Percentiles rank a stretch among this genome's conserved stretches.
These are phyloP conservation scores for Magallana angulata DNA, from an alignment of 1,140 invertebrate genomes.

Conservation along the genomic window DNA sequence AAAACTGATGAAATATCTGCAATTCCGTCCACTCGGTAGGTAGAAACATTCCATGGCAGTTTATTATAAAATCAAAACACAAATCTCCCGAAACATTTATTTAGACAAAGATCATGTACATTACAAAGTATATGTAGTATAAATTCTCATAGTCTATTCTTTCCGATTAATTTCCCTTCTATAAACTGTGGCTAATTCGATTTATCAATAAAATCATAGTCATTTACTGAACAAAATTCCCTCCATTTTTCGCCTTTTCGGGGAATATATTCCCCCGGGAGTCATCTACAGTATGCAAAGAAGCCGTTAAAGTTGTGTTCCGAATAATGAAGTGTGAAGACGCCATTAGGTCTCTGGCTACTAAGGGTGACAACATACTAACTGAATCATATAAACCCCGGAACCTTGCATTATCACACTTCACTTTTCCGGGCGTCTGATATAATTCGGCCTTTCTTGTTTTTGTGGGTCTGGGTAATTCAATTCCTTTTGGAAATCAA, in stretches of 20 bases:
- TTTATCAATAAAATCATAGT: constrained; percentile 25
- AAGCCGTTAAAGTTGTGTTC: constrained; percentile 25
- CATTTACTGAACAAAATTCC: constrained; percentile 7
- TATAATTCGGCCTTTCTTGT: constrained; percentile 48
- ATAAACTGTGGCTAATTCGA: constrained; percentile 18
- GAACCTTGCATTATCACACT: constrained; percentile 46
- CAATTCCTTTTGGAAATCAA: constrained; percentile 39
- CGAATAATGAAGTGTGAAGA: constrained; percentile 47
- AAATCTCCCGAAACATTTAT: no score
- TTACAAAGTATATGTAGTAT: not conserved
- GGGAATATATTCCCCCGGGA: constrained; percentile 16
- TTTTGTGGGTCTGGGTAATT: constrained; percentile 48
- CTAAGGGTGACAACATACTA: constrained; percentile 48
- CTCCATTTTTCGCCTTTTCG: constrained; percentile 15
- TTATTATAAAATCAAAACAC: no score
- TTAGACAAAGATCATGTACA: no score
- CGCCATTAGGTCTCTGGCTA: constrained; percentile 43
- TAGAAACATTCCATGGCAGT: no score
- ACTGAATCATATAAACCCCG: constrained; percentile 41
- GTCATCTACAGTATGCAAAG: constrained; percentile 10
- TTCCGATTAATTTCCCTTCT: constrained; percentile 25
- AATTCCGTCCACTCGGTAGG: no score
- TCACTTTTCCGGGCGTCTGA: constrained; percentile 28
- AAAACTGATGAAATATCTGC: no score
- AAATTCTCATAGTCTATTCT: constrained; percentile 12